phyloP scores from a whole-genome alignment of 2,113 vertebrate species.

The Anarhynchus alexandrinus region DNA sequence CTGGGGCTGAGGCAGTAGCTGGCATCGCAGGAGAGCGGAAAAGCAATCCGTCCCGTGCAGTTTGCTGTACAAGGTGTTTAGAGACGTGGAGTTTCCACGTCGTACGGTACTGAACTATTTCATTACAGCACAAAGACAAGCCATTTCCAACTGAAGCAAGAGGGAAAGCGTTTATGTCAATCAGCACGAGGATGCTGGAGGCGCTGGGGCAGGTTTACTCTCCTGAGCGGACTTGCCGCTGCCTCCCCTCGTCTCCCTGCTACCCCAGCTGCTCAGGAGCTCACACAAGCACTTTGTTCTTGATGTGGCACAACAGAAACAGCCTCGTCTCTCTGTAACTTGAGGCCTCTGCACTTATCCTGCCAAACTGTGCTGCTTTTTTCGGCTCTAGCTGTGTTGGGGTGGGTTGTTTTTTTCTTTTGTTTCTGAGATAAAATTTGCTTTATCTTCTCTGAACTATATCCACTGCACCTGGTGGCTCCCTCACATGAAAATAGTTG shows the following conservation, averaged over 20 bases:
- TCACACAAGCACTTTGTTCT: neutral
- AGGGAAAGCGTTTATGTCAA: neutral
- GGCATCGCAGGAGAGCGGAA: neutral
- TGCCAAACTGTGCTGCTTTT: neutral
- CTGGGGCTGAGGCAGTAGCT: neutral
- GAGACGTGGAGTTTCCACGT: fast-evolving
- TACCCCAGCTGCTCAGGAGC: neutral
- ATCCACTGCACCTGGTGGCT: neutral
- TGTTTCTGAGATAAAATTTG: neutral
- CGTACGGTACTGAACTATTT: neutral
- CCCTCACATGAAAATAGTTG: neutral
- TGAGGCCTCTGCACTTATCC: neutral
- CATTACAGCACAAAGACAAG: neutral
- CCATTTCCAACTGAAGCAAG: neutral
- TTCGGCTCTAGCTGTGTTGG: neutral
- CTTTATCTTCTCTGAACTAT: neutral
- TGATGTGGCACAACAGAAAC: neutral
- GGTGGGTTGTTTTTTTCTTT: neutral
- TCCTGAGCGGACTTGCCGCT: fast-evolving
- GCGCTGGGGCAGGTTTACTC: neutral
- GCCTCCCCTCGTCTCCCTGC: neutral
- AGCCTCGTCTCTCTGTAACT: neutral
- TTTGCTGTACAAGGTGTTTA: neutral
- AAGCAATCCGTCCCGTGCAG: fast-evolving
- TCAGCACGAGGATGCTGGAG: neutral